A percentile compares a stretch with the other conserved stretches of the same genome.
These are phyloP conservation scores for Chromis chromis DNA, from an alignment of 2,797 vertebrate species.

Conservation along the genomic window DNA sequence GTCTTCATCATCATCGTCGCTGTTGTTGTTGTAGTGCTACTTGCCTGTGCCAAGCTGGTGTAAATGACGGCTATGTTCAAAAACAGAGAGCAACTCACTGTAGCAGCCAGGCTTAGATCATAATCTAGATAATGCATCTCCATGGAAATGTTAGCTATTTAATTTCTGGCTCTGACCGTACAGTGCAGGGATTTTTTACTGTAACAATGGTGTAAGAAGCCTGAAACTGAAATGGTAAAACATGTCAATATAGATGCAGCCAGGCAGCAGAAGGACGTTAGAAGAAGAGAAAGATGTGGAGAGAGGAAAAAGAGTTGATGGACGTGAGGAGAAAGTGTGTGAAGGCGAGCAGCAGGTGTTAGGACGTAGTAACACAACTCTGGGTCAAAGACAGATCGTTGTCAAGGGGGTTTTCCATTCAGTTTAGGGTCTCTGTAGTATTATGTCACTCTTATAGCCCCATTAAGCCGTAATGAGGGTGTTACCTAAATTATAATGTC, in stretches of 20 bases:
- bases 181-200: background rate
- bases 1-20: slow-evolving; percentile 41
- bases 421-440: slow-evolving; percentile 72
- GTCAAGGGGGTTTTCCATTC: slow-evolving; percentile 68
- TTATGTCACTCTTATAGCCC: slow-evolving; percentile 74
- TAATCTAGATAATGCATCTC: slow-evolving; percentile 46
- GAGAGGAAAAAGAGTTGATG: slow-evolving; percentile 4
- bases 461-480: slow-evolving; percentile 75
- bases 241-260: background rate
- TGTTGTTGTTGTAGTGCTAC: slow-evolving; percentile 16
- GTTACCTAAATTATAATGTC: slow-evolving; percentile 71
- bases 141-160: slow-evolving; percentile 59
- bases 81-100: slow-evolving; percentile 30
- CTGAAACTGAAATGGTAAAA: background rate
- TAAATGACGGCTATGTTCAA: slow-evolving; percentile 24
- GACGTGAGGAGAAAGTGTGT: slow-evolving; percentile 3
- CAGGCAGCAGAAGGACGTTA: slow-evolving; percentile 8
- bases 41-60: slow-evolving; percentile 31
- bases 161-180: slow-evolving; percentile 9
- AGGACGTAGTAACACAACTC: slow-evolving; percentile 46
- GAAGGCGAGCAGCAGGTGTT: slow-evolving; percentile 49
- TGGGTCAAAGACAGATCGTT: slow-evolving; percentile 56
- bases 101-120: slow-evolving; percentile 40
- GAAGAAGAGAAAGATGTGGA: slow-evolving; percentile 3
- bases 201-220: slow-evolving; percentile 1